These are phyloP conservation scores for Rhingia campestris DNA, from an alignment of 2,888 invertebrate genomes.

Conservation along the genomic window DNA sequence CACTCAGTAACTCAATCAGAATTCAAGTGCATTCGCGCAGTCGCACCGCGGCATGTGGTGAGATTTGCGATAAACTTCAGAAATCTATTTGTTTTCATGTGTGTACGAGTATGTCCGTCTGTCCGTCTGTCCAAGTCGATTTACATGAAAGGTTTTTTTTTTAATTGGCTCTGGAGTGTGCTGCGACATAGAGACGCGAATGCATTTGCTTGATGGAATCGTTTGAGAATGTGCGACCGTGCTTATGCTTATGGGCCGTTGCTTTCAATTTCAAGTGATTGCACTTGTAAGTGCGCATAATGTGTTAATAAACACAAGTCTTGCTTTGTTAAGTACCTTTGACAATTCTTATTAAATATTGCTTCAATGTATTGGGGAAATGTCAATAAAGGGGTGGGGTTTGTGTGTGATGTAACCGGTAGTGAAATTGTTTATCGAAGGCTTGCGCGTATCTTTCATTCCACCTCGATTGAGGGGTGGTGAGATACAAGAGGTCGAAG, in stretches of 20 bases:
- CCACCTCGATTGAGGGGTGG: no score
- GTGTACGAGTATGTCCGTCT: constrained; percentile 17
- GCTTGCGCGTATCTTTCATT: no score
- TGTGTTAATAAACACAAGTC: constrained; percentile 16
- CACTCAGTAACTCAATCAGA: constrained; percentile 68
- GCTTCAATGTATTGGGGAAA: not conserved
- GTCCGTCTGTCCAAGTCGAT: constrained; percentile 47
- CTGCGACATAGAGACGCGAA: constrained; percentile 35
- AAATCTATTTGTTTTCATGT: constrained; percentile 50
- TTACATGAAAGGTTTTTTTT: constrained; percentile 69
- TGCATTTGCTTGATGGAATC: constrained; percentile 39
- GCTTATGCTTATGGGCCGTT: not conserved
- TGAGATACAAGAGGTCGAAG: no score
- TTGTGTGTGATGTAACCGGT: no score
- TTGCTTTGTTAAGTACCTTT: constrained; percentile 3
- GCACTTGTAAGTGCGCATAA: constrained; percentile 29
- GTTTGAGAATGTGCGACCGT: constrained; percentile 5
- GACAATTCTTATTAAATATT: constrained; percentile 3
- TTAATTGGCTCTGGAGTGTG: constrained; percentile 62
- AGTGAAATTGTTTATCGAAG: no score
- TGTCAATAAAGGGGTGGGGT: not conserved
- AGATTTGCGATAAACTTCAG: constrained; percentile 27
- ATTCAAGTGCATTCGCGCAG: constrained; percentile 60
- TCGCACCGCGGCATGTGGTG: not conserved
- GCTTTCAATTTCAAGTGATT: constrained; percentile 24